These are phyloP conservation scores for Peromyscus eremicus DNA, from an alignment of 2,797 vertebrate genomes.

Conservation along the genomic window DNA sequence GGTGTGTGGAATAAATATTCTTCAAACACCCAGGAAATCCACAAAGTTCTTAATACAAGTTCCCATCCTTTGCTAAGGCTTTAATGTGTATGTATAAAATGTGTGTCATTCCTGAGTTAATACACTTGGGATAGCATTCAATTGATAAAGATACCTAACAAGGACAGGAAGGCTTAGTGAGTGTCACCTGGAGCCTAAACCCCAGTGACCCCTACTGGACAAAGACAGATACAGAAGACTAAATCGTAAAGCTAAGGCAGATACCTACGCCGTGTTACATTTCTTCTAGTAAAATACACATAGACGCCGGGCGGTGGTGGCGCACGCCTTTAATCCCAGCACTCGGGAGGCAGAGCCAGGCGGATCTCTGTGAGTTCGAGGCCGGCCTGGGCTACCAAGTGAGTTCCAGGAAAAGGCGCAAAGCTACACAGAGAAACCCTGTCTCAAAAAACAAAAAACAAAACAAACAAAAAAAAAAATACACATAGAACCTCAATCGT, in stretches of 20 bases:
- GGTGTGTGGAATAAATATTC: conserved; percentile 11
- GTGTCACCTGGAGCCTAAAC: conserved; percentile 52
- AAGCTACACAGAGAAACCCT: too few relatives aligned
- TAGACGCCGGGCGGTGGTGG: too few relatives aligned
- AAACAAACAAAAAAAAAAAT: too few relatives aligned
- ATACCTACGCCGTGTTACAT: conserved; percentile 30
- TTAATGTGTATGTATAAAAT: background rate
- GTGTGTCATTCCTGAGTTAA: background rate
- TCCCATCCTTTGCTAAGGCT: conserved; percentile 20
- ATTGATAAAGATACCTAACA: conserved; percentile 12
- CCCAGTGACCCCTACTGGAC: conserved; percentile 78
- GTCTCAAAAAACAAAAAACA: too few relatives aligned
- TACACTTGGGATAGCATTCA: background rate
- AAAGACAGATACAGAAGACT: conserved; percentile 59
- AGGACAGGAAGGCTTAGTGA: conserved; percentile 34
- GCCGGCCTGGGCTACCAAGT: too few relatives aligned
- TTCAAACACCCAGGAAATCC: conserved; percentile 27
- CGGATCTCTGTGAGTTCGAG: too few relatives aligned
- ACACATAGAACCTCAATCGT: conserved; percentile 21
- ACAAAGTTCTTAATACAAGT: conserved; percentile 34
- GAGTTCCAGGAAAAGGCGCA: too few relatives aligned
- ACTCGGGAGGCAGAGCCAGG: too few relatives aligned
- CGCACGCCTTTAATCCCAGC: too few relatives aligned
- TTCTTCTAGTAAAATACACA: conserved; percentile 43
- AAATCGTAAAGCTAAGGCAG: conserved; percentile 55